Percentiles rank a stretch among this genome's conserved stretches.
Conservation (phyloP, 2,797 vertebrate genomes). For the Periophthalmus magnuspinnatus region DNA sequence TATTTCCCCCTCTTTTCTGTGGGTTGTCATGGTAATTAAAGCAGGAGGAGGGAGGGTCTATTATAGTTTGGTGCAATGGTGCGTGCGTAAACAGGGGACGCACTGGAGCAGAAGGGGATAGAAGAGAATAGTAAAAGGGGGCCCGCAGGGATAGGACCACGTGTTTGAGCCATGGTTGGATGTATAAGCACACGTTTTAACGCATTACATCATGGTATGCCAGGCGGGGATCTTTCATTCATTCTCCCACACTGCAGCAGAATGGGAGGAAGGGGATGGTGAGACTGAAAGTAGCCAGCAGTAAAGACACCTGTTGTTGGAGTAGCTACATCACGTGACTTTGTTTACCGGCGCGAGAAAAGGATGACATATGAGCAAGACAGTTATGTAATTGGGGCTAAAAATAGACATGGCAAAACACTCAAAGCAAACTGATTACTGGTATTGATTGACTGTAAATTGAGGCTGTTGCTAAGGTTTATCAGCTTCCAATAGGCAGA, state of each 20-base stretch:
- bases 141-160: conserved; percentile 59
- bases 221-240: conserved; percentile 44
- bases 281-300: conserved; percentile 13
- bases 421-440: conserved; percentile 2
- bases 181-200: conserved; percentile 57
- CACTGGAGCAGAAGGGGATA: conserved; percentile 68
- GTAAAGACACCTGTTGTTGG: conserved; percentile 52
- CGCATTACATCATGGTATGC: conserved; percentile 64
- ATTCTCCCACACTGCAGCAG: conserved; percentile 18
- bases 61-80: conserved; percentile 69
- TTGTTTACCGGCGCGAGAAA: conserved; percentile 16
- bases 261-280: conserved; percentile 19
- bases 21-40: conserved; percentile 82
- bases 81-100: conserved; percentile 68
- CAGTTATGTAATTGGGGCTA: conserved; percentile 15
- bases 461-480: not conserved
- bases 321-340: conserved; percentile 5
- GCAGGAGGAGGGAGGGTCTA: conserved; percentile 44
- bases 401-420: conserved; percentile 12
- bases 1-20: conserved; percentile 33
- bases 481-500: not conserved
- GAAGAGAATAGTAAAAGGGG: conserved; percentile 51
- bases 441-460: conserved; percentile 3
- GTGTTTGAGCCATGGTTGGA: conserved; percentile 62
- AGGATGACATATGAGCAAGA: conserved; percentile 14